phyloP scores from a whole-genome alignment of 2,797 vertebrate species.

The Megalops cyprinoides region DNA sequence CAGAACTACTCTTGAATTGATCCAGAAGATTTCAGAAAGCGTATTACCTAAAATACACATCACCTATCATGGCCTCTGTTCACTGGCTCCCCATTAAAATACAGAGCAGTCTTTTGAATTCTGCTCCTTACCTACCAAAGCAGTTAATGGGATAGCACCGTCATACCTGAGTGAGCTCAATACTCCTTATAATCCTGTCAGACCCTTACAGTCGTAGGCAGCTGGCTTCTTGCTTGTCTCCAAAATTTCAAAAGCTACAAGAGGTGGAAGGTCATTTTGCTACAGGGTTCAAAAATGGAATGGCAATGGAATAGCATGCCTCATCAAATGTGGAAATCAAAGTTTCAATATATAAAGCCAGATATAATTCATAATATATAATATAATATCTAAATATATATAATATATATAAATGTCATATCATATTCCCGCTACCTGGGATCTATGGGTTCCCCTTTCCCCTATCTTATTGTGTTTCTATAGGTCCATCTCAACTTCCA shows the following conservation, averaged over 20 bases:
- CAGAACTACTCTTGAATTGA: neutral
- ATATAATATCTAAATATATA: too few relatives aligned
- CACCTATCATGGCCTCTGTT: neutral
- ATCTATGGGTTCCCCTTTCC: neutral
- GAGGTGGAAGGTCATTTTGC: too few relatives aligned
- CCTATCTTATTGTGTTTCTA: neutral
- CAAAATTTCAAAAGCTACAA: too few relatives aligned
- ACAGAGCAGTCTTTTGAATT: neutral
- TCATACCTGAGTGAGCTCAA: neutral
- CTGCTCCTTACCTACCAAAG: neutral
- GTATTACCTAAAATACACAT: neutral
- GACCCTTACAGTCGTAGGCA: too few relatives aligned
- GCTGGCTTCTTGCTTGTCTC: too few relatives aligned
- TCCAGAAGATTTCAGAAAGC: neutral
- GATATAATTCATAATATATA: too few relatives aligned
- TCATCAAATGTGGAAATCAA: too few relatives aligned
- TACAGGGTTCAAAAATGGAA: too few relatives aligned
- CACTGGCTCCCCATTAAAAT: neutral
- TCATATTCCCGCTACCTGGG: neutral
- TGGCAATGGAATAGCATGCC: too few relatives aligned
- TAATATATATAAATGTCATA: too few relatives aligned
- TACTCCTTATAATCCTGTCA: neutral
- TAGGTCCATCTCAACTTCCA: too few relatives aligned
- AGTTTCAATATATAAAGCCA: too few relatives aligned
- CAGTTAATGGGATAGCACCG: neutral